Percentiles rank a stretch among this genome's conserved stretches.
phyloP scores from a whole-genome alignment of 1,140 invertebrate species.

The Cotesia chilonis region DNA sequence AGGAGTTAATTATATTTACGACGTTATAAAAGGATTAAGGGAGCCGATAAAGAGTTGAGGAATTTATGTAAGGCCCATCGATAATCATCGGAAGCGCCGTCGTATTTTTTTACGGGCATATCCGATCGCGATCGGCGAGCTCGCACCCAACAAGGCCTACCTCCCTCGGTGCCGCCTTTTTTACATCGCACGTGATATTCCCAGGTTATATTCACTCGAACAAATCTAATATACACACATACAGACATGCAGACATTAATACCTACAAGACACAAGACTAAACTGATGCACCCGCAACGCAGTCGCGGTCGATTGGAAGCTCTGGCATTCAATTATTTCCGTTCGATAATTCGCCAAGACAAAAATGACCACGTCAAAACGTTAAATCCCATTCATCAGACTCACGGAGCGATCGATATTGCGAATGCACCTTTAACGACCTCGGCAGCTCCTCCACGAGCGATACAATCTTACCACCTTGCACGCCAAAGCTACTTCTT shows the following conservation, averaged over 20 bases:
- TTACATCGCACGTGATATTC: slow-evolving; percentile 45
- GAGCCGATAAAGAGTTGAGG: slow-evolving; percentile 43
- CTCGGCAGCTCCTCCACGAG: background rate
- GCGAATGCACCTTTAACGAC: slow-evolving; percentile 54
- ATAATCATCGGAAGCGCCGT: slow-evolving; percentile 35
- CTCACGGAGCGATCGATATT: slow-evolving; percentile 50
- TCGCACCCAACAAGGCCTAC: slow-evolving; percentile 23
- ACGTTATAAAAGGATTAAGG: slow-evolving; percentile 26
- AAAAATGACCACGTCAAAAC: slow-evolving; percentile 52
- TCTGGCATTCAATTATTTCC: slow-evolving; percentile 54
- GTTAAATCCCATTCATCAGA: slow-evolving; percentile 49
- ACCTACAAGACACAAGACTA: too few relatives aligned
- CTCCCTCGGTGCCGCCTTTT: slow-evolving; percentile 38
- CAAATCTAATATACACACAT: slow-evolving; percentile 19
- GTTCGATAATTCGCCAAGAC: slow-evolving; percentile 49
- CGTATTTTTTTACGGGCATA: slow-evolving; percentile 21
- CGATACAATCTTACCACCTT: slow-evolving; percentile 15
- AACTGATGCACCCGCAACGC: too few relatives aligned
- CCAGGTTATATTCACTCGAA: slow-evolving; percentile 22
- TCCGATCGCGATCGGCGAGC: slow-evolving; percentile 15
- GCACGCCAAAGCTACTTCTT: slow-evolving; percentile 8
- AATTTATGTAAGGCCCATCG: slow-evolving; percentile 43
- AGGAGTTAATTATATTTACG: slow-evolving; percentile 30
- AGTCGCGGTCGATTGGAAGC: slow-evolving; percentile 17
- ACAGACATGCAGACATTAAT: slow-evolving; percentile 18